Evolutionary conservation across 1,140 invertebrate species (phyloP), one percentile per base, ranked within the genome.

Genomic region (Diabrotica virgifera): DNA sequence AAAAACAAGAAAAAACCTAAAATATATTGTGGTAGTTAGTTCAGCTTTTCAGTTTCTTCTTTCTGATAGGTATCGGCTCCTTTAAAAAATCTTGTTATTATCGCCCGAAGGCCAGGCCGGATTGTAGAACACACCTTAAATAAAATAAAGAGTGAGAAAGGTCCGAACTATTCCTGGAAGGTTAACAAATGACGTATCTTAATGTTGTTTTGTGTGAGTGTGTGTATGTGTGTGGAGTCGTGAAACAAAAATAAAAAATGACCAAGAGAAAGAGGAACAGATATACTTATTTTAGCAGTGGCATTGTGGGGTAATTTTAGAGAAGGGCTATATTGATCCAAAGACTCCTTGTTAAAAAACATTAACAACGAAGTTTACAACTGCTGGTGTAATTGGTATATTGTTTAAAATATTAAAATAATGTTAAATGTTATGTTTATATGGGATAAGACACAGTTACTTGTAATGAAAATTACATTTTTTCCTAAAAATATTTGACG

Each of bases 21-120:
- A 24, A 24, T 24, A 24, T 24, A 24, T 24, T 24, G 24, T 24
- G 24, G 24, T 24, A 24, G 24, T 24, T 24, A 24, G 24, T 24
- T 24, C 24, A 24, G 24, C 24, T 24, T 24, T 24, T 24, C 24
- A 24, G 24, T 24, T 24, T 24, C 24, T 24, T 24, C 24, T 55
- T 24, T 55, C n/a, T 24, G 53, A 55, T 55, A 55, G 10, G n/a
- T 24, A 55, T 55, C 53, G 53, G 53, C 53, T 55, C 24, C 53
- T 24, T 55, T 55, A 55, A 13, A 55, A 55, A 55, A 55, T 55
- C 53, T 55, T 55, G 53, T 55, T 55, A 55, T 55, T 55, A 55
- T 55, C n/a, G 53, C 53, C 53, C n/a, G 13, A 35, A 55, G 53
- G 13, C 9, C n/a, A 13, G 36, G 53, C 36, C 53, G 9, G 9